A percentile compares a stretch with the other conserved stretches of the same genome.
Evolutionary conservation across 2,113 vertebrate genomes (phyloP).

Genomic region (Orthonyx spaldingii): DNA sequence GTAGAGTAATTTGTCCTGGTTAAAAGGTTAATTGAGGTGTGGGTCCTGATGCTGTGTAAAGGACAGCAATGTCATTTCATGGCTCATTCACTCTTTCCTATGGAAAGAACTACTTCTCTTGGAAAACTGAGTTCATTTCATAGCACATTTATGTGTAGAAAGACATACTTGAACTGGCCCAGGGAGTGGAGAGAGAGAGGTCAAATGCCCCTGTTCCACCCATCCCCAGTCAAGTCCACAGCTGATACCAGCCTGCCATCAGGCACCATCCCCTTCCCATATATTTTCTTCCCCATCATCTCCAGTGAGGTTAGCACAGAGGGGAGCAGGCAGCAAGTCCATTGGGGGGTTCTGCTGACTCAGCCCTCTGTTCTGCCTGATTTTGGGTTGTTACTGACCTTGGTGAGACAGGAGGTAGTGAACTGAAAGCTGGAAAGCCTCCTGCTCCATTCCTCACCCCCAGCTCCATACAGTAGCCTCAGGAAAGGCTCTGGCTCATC

Average conservation of each 20-base stretch:
- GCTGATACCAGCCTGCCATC: background rate
- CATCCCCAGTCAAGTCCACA: background rate
- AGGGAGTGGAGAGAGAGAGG: background rate
- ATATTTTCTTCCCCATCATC: background rate
- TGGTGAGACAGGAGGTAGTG: background rate
- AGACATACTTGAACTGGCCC: background rate
- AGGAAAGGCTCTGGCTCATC: background rate
- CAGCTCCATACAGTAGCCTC: background rate
- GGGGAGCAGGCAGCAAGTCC: background rate
- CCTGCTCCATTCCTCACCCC: background rate
- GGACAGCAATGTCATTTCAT: background rate
- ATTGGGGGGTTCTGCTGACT: rapidly evolving
- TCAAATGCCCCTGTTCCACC: background rate
- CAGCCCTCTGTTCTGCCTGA: background rate
- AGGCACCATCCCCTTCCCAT: background rate
- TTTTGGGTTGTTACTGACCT: background rate
- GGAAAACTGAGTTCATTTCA: background rate
- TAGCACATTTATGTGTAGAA: background rate
- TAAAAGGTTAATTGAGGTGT: background rate
- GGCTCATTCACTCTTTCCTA: background rate
- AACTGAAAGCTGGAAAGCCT: background rate
- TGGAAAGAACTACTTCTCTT: background rate
- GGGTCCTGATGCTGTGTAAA: background rate
- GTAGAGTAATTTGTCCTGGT: background rate
- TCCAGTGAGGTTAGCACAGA: background rate